Conservation (phyloP, 2,113 vertebrate species). For the Alces alces region DNA sequence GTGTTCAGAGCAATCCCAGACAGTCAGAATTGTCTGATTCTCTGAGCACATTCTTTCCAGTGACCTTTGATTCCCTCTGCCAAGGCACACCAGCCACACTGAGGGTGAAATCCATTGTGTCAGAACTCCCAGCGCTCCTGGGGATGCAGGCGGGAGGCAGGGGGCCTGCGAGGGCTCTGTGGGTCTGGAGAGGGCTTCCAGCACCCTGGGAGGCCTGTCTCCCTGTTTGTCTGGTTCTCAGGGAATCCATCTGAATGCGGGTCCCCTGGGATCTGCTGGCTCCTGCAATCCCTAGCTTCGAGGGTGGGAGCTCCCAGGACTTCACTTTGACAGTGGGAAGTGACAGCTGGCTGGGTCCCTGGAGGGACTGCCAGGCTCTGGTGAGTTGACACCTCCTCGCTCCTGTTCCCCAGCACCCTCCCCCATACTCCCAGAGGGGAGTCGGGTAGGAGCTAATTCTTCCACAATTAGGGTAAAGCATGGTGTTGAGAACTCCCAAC, state of each 20-base stretch:
- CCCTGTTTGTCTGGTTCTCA: background rate
- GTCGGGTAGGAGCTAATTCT: background rate
- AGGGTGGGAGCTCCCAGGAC: background rate
- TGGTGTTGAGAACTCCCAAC: too few relatives aligned
- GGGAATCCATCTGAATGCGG: background rate
- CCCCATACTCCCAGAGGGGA: too few relatives aligned
- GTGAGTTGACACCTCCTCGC: background rate
- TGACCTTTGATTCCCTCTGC: slow-evolving; percentile 44
- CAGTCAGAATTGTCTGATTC: slow-evolving; percentile 52
- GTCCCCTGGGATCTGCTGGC: background rate
- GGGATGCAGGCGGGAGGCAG: background rate
- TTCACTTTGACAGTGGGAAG: background rate
- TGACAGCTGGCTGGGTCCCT: background rate
- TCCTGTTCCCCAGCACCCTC: background rate
- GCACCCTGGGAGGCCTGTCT: background rate
- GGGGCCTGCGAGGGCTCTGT: background rate
- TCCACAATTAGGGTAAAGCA: accelerated
- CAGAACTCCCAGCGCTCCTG: background rate
- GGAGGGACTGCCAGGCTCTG: background rate
- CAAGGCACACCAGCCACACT: background rate
- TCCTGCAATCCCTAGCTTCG: background rate
- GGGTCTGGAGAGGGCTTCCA: background rate
- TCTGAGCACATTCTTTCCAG: slow-evolving; percentile 63
- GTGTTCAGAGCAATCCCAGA: slow-evolving; percentile 58
- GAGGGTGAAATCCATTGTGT: background rate